These are phyloP conservation scores for Neoascia interrupta DNA, from an alignment of 2,888 invertebrate species.

Conservation along the genomic window DNA sequence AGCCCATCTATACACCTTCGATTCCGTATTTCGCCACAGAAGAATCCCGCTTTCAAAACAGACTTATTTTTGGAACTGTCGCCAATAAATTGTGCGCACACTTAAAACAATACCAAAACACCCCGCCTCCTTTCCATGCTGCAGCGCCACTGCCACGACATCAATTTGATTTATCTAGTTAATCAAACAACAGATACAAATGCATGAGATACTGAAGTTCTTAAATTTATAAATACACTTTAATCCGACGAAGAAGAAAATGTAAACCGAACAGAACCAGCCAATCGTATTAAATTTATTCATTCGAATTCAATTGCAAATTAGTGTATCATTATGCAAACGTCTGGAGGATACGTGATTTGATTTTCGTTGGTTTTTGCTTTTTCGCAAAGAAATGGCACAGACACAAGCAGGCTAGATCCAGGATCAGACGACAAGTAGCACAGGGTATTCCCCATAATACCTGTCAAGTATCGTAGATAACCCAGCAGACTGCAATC, in stretches of 20 bases:
- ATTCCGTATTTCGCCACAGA: background rate
- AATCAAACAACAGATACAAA: conserved; percentile 10
- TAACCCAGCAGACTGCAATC: conserved; percentile 18
- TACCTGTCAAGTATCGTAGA: conserved; percentile 41
- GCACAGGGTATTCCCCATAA: conserved; percentile 19
- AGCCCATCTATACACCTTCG: background rate
- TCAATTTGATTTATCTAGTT: conserved; percentile 43
- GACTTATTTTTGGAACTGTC: conserved; percentile 32
- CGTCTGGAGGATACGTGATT: conserved; percentile 41
- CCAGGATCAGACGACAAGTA: too few relatives aligned
- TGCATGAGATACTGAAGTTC: too few relatives aligned
- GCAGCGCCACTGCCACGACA: background rate
- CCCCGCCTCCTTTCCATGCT: too few relatives aligned
- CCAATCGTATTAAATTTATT: conserved; percentile 42
- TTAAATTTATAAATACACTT: conserved; percentile 30
- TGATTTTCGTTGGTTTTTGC: background rate
- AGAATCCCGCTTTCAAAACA: background rate
- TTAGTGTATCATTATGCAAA: conserved; percentile 51
- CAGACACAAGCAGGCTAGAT: too few relatives aligned
- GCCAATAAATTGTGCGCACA: conserved; percentile 38
- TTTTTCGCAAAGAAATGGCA: too few relatives aligned
- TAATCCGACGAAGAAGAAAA: background rate
- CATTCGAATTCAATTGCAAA: conserved; percentile 53
- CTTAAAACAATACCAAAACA: conserved; percentile 15
- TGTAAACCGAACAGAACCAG: conserved; percentile 9